phyloP scores from a whole-genome alignment of 2,888 invertebrate species.

The Cryptus armator region DNA sequence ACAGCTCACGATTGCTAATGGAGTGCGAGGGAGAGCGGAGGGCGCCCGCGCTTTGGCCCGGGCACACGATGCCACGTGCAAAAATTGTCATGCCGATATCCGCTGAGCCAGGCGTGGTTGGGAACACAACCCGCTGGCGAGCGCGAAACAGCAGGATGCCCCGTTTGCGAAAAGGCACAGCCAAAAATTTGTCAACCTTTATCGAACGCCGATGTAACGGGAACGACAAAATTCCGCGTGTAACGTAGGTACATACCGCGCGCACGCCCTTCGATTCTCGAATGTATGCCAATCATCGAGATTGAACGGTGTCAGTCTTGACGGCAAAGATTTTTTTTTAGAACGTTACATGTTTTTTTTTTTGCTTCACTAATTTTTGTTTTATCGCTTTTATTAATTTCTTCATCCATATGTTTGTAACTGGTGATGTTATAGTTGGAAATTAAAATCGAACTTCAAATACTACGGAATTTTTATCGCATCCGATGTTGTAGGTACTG shows the following conservation, averaged over 20 bases:
- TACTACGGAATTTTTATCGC: too few relatives aligned
- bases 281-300: neutral
- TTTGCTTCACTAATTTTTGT: neutral
- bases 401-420: too few relatives aligned
- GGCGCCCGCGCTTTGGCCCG: constrained; percentile 40
- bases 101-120: constrained; percentile 50
- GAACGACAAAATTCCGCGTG: neutral
- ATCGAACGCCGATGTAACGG: constrained; percentile 5
- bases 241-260: neutral
- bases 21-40: constrained; percentile 47
- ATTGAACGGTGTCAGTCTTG: neutral
- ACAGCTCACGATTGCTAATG: constrained; percentile 31
- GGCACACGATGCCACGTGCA: constrained; percentile 59
- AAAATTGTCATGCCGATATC: constrained; percentile 79
- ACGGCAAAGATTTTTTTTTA: neutral
- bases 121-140: constrained; percentile 54
- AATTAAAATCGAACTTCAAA: too few relatives aligned
- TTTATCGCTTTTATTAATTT: too few relatives aligned
- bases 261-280: constrained; percentile 16
- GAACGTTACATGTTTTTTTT: neutral
- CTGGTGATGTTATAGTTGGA: too few relatives aligned
- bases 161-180: constrained; percentile 48
- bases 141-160: constrained; percentile 49
- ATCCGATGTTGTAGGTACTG: neutral
- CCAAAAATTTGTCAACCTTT: constrained; percentile 75